Evolutionary conservation across 2,797 vertebrate species (phyloP).

Genomic region (Hybognathus amarus): DNA sequence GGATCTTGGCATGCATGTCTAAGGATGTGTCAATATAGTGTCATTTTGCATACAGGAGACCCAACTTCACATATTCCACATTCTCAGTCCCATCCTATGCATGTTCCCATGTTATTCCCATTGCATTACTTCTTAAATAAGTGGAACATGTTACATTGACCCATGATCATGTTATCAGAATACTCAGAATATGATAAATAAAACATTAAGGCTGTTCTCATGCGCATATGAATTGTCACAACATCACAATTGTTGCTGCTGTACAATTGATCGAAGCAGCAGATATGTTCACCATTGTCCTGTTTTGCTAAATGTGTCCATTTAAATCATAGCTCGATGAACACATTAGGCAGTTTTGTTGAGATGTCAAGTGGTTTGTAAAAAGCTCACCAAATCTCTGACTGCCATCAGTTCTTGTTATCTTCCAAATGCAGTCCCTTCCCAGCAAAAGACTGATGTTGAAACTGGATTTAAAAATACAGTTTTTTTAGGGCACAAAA

Average conservation of each 20-base stretch:
- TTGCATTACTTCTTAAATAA: slow-evolving; percentile 23
- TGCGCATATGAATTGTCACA: slow-evolving; percentile 37
- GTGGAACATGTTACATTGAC: slow-evolving; percentile 21
- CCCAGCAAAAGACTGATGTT: neutral
- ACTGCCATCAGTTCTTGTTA: slow-evolving; percentile 8
- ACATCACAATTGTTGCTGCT: slow-evolving; percentile 3
- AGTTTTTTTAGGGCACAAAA: neutral
- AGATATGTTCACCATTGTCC: slow-evolving; percentile 2
- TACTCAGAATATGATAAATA: slow-evolving; percentile 33
- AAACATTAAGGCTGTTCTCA: slow-evolving; percentile 46
- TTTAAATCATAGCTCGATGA: slow-evolving; percentile 16
- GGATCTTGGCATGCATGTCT: slow-evolving; percentile 11
- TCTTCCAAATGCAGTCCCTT: neutral
- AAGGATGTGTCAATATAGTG: neutral
- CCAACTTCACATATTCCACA: neutral
- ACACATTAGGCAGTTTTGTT: slow-evolving; percentile 1
- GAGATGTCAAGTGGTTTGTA: slow-evolving; percentile 16
- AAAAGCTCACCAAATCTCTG: slow-evolving; percentile 14
- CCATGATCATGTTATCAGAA: slow-evolving; percentile 50
- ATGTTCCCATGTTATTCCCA: slow-evolving; percentile 16
- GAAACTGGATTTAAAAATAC: neutral
- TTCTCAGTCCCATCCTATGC: neutral
- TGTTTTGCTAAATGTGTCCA: neutral
- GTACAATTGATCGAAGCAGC: slow-evolving; percentile 5
- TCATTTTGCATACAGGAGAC: neutral